Conservation (phyloP, 1,140 invertebrate species). For the Venturia canescens region DNA sequence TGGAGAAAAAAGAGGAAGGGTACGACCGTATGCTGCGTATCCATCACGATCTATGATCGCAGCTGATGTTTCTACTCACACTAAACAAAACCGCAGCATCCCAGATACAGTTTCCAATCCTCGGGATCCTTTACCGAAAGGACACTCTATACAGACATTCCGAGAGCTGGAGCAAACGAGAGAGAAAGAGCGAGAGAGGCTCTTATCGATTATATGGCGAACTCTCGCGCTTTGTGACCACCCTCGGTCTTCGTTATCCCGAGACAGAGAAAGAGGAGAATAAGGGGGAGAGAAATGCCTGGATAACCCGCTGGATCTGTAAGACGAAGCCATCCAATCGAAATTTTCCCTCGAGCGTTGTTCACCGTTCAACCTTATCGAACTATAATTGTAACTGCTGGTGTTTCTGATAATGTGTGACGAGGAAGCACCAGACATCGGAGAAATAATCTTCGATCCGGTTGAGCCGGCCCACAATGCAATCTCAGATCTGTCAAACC, state of each 20-base stretch:
- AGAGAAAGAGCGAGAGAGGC: constrained; percentile 37
- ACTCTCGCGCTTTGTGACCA: constrained; percentile 51
- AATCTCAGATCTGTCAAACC: neutral
- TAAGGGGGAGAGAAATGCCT: constrained; percentile 34
- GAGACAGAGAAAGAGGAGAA: neutral
- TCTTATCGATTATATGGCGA: constrained; percentile 63
- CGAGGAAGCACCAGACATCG: neutral
- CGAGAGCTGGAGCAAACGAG: neutral
- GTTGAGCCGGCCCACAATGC: neutral
- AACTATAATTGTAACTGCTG: constrained; percentile 36
- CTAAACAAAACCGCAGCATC: neutral
- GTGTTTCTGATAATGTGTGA: constrained; percentile 4
- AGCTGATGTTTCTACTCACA: constrained; percentile 7
- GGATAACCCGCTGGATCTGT: constrained; percentile 62
- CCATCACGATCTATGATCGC: neutral
- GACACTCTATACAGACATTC: neutral
- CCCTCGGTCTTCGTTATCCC: constrained; percentile 45
- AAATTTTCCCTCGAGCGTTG: constrained; percentile 14
- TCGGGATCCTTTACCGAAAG: neutral
- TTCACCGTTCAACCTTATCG: constrained; percentile 13
- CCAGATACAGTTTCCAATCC: neutral
- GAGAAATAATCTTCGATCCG: neutral
- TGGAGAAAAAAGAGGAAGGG: neutral
- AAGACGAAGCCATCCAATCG: constrained; percentile 36
- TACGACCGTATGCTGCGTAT: neutral